Percentiles rank a stretch among this genome's conserved stretches.
Evolutionary conservation across 2,797 vertebrate genomes (phyloP).

Genomic region (Protonibea diacanthus): DNA sequence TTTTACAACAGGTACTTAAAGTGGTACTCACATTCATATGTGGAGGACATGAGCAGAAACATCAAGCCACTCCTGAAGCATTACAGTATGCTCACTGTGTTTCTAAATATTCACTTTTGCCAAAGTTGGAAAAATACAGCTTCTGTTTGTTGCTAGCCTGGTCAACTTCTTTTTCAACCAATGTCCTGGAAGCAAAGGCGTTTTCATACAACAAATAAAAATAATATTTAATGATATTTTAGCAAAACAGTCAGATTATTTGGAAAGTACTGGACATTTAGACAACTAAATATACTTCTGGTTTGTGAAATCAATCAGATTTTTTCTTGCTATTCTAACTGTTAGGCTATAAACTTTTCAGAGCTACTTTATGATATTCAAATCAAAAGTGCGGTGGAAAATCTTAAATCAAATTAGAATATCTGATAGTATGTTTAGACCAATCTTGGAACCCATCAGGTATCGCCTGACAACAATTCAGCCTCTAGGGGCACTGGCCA

Average conservation of each 20-base stretch:
- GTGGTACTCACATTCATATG: background rate
- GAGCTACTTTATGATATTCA: too few relatives aligned
- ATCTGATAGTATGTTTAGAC: too few relatives aligned
- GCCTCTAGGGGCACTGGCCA: too few relatives aligned
- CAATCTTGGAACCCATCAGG: too few relatives aligned
- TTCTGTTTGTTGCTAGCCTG: background rate
- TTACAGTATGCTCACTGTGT: background rate
- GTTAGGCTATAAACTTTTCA: too few relatives aligned
- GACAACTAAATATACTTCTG: background rate
- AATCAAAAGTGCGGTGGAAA: too few relatives aligned
- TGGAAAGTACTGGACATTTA: background rate
- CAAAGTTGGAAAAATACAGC: background rate
- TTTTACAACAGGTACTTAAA: constrained; percentile 3
- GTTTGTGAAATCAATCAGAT: background rate
- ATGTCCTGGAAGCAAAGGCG: background rate
- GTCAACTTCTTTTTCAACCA: background rate
- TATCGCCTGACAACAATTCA: too few relatives aligned
- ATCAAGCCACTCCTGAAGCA: background rate
- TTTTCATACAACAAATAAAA: background rate
- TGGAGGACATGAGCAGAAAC: background rate
- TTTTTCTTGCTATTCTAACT: too few relatives aligned
- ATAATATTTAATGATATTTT: background rate
- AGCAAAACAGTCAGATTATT: background rate
- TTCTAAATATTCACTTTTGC: background rate
- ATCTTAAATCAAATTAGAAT: too few relatives aligned